These are phyloP conservation scores for Irena cyanogastra DNA, from an alignment of 2,113 vertebrate species.

Conservation along the genomic window DNA sequence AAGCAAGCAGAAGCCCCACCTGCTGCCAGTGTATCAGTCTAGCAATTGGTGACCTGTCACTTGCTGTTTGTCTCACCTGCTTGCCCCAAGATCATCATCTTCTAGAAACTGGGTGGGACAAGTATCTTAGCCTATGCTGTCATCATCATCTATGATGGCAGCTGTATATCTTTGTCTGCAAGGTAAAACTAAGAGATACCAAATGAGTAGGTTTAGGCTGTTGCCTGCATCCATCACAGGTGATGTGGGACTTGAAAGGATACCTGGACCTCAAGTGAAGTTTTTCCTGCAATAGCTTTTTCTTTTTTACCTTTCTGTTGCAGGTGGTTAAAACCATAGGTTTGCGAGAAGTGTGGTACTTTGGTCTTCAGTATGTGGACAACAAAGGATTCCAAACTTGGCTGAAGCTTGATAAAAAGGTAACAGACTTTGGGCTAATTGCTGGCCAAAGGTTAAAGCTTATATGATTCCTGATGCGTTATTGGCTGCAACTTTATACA, in stretches of 20 bases:
- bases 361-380: conserved; percentile 91
- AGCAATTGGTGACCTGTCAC: background rate
- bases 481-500: background rate
- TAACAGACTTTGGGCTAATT: conserved; percentile 54
- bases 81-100: background rate
- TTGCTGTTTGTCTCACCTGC: background rate
- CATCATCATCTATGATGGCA: background rate
- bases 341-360: conserved; percentile 94
- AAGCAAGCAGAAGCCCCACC: background rate
- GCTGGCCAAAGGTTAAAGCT: background rate
- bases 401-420: conserved; percentile 97
- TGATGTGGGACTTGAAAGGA: background rate
- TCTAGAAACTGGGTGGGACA: background rate
- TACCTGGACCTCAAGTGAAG: background rate
- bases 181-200: background rate
- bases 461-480: background rate
- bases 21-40: background rate
- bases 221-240: background rate
- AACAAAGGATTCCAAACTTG: conserved; percentile 91
- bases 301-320: background rate
- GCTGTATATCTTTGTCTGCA: background rate
- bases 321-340: conserved; percentile 97
- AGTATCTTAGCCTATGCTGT: background rate
- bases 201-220: background rate
- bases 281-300: background rate